Evolutionary conservation across 2,888 invertebrate species (phyloP).

Genomic region (Bhutanitis thaidina): DNA sequence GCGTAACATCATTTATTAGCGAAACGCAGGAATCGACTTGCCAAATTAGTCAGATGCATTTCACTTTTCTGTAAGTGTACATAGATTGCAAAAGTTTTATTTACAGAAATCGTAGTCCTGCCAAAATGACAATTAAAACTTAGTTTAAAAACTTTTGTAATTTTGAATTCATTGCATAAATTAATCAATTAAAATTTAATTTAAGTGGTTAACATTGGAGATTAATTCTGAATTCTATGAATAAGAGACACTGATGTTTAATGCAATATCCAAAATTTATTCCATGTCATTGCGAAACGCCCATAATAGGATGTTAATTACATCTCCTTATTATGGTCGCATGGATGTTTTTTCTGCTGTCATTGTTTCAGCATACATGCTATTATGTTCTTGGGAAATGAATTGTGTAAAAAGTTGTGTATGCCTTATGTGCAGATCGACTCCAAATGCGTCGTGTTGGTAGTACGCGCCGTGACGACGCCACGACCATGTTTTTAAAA

Average conservation of each 20-base stretch:
- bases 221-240: background rate
- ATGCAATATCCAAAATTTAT: conserved; percentile 12
- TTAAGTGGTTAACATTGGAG: background rate
- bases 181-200: background rate
- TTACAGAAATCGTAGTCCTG: too few relatives aligned
- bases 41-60: too few relatives aligned
- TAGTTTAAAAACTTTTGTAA: background rate
- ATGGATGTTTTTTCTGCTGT: conserved; percentile 27
- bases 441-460: conserved; percentile 29
- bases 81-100: too few relatives aligned
- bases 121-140: too few relatives aligned
- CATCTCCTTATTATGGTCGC: conserved; percentile 26
- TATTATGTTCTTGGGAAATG: conserved; percentile 25
- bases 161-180: background rate
- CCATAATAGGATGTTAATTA: conserved; percentile 27
- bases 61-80: too few relatives aligned
- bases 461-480: conserved; percentile 23
- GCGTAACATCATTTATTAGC: too few relatives aligned
- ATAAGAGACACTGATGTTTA: conserved; percentile 5
- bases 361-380: conserved; percentile 25
- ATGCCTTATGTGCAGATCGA: conserved; percentile 29
- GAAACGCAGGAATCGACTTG: too few relatives aligned
- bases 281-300: conserved; percentile 10
- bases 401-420: conserved; percentile 31
- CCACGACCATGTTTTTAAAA: background rate